Conservation (phyloP, 2,113 vertebrate genomes). For the Corvus hawaiiensis region DNA sequence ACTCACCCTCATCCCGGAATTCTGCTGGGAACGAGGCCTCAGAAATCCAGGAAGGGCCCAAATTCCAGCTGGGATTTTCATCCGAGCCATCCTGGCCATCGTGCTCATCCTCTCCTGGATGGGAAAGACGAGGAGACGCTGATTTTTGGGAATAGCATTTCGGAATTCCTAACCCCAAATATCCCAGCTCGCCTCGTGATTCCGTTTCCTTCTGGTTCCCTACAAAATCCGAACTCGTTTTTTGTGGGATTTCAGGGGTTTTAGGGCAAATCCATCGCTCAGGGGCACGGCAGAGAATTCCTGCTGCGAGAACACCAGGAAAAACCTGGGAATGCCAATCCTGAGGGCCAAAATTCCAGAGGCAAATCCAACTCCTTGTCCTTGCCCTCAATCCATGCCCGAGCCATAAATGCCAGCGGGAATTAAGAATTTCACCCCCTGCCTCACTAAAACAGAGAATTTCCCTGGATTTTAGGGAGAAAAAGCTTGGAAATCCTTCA, state of each 20-base stretch:
- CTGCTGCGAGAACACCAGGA: fast-evolving
- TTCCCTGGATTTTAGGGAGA: no score
- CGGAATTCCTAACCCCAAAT: not conserved
- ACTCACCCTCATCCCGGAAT: not conserved
- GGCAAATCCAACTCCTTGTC: not conserved
- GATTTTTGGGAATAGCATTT: not conserved
- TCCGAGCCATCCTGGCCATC: fast-evolving
- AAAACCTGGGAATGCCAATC: not conserved
- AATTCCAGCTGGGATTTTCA: not conserved
- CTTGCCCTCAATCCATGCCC: not conserved
- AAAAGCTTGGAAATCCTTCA: not conserved
- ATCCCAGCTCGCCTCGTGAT: fast-evolving
- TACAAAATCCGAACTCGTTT: fast-evolving
- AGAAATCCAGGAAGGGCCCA: not conserved
- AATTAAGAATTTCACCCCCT: fast-evolving
- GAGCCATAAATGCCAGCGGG: not conserved
- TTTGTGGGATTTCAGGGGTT: not conserved
- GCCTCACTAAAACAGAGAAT: fast-evolving
- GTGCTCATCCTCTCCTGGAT: not conserved
- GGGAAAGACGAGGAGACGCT: not conserved
- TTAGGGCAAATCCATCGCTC: not conserved
- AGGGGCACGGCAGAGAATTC: not conserved
- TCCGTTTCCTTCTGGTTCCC: fast-evolving
- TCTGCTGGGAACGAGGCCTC: not conserved
- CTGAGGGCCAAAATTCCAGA: not conserved